These are phyloP conservation scores for Mobula hypostoma DNA, from an alignment of 2,113 vertebrate species.

Conservation along the genomic window DNA sequence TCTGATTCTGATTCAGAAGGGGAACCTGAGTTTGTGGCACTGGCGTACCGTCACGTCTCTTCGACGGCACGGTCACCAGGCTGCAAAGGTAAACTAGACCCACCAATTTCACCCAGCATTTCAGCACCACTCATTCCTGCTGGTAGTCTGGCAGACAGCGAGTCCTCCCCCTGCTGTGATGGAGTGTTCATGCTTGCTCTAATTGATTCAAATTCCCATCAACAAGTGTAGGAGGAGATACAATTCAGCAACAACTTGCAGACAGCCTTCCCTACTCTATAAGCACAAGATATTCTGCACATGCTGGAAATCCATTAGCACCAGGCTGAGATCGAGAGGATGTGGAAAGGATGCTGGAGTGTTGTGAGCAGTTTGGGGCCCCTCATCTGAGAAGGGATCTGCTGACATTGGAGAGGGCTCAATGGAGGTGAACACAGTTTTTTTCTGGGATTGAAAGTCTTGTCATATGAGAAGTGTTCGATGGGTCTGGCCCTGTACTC, in stretches of 20 bases:
- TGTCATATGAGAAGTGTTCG: too few relatives aligned
- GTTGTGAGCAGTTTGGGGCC: too few relatives aligned
- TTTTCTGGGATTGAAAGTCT: too few relatives aligned
- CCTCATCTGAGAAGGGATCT: too few relatives aligned
- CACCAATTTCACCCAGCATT: not conserved
- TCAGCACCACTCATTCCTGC: not conserved
- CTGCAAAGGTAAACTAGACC: not conserved
- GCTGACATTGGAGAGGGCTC: too few relatives aligned
- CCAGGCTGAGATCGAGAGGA: too few relatives aligned
- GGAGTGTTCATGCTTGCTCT: not conserved
- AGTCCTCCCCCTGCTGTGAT: not conserved
- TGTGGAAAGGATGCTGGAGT: too few relatives aligned
- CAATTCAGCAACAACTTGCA: not conserved
- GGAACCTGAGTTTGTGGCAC: not conserved
- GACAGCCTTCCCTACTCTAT: not conserved
- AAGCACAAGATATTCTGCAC: too few relatives aligned
- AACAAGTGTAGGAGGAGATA: not conserved
- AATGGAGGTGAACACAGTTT: too few relatives aligned
- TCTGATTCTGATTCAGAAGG: not conserved
- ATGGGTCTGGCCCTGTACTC: too few relatives aligned
- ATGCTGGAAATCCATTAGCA: too few relatives aligned
- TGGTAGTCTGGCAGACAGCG: not conserved
- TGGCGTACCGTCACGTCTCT: not conserved
- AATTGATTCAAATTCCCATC: constrained; percentile 2
- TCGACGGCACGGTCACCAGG: too few relatives aligned